A percentile compares a stretch with the other conserved stretches of the same genome.
phyloP scores from a whole-genome alignment of 1,140 invertebrate genomes.

The Pantala flavescens region DNA sequence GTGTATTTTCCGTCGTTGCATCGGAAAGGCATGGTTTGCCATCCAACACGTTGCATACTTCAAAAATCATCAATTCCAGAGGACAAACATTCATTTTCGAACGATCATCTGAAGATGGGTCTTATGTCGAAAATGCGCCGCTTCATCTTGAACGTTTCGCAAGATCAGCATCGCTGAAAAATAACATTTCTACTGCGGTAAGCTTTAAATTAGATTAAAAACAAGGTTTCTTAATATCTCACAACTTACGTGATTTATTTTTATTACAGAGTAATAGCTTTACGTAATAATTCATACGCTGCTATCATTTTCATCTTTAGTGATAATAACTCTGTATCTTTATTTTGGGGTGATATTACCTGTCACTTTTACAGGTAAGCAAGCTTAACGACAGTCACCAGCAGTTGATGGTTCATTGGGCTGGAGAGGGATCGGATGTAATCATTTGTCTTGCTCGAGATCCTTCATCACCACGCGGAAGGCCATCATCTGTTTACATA shows the following conservation, averaged over 20 bases:
- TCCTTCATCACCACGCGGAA: constrained; percentile 31
- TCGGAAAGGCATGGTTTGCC: neutral
- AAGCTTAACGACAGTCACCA: constrained; percentile 73
- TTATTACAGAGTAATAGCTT: neutral
- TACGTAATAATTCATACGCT: neutral
- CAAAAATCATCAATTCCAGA: neutral
- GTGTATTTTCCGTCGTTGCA: neutral
- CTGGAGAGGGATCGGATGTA: constrained; percentile 70
- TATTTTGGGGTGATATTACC: neutral
- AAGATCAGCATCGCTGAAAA: neutral
- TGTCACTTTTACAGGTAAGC: constrained; percentile 44
- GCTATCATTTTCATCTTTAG: neutral
- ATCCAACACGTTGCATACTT: neutral
- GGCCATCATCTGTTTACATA: constrained; percentile 64
- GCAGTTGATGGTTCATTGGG: constrained; percentile 83
- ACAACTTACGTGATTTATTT: neutral
- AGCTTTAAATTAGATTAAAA: neutral
- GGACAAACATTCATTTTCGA: neutral
- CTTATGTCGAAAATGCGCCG: neutral
- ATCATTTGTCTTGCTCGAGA: constrained; percentile 76
- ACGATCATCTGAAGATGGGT: neutral
- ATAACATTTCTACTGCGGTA: neutral
- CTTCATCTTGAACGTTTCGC: neutral
- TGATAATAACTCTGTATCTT: neutral
- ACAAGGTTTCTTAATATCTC: neutral